Evolutionary conservation across 2,888 invertebrate genomes (phyloP).

Genomic region (Gari tellinella): DNA sequence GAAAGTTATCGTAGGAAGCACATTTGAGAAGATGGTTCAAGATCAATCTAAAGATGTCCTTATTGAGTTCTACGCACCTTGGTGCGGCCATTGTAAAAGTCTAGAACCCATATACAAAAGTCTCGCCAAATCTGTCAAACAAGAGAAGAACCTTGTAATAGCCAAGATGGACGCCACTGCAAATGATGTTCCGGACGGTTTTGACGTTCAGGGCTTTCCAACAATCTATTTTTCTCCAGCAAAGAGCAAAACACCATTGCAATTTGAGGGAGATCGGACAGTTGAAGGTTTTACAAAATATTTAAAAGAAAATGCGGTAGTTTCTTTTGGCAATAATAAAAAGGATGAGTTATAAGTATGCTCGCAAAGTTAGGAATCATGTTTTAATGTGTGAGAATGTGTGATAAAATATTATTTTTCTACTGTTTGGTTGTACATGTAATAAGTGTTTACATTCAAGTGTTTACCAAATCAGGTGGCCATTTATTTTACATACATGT

Average conservation of each 20-base stretch:
- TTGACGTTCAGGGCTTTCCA: conserved; percentile 85
- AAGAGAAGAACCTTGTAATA: conserved; percentile 80
- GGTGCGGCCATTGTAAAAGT: conserved; percentile 87
- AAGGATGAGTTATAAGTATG: conserved; percentile 76
- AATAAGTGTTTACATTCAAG: no score
- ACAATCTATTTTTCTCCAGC: conserved; percentile 85
- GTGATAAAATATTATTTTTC: no score
- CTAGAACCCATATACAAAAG: conserved; percentile 86
- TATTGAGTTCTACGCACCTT: conserved; percentile 87
- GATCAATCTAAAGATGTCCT: conserved; percentile 86
- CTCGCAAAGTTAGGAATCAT: no score
- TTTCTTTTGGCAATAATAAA: conserved; percentile 67
- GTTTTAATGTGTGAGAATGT: no score
- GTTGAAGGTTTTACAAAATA: conserved; percentile 81
- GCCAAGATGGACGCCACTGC: conserved; percentile 85
- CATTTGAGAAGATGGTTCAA: conserved; percentile 85
- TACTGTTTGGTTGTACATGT: no score
- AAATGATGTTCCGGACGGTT: conserved; percentile 85
- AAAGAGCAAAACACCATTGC: conserved; percentile 82
- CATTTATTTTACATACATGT: no score
- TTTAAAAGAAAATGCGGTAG: conserved; percentile 78
- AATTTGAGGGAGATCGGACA: conserved; percentile 81
- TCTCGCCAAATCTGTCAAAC: conserved; percentile 81
- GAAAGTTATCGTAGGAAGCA: conserved; percentile 86
- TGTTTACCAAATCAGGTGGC: no score